Base-by-base conservation (phyloP, 2,888 invertebrate genomes). In the Catocala sponsa region DNA sequence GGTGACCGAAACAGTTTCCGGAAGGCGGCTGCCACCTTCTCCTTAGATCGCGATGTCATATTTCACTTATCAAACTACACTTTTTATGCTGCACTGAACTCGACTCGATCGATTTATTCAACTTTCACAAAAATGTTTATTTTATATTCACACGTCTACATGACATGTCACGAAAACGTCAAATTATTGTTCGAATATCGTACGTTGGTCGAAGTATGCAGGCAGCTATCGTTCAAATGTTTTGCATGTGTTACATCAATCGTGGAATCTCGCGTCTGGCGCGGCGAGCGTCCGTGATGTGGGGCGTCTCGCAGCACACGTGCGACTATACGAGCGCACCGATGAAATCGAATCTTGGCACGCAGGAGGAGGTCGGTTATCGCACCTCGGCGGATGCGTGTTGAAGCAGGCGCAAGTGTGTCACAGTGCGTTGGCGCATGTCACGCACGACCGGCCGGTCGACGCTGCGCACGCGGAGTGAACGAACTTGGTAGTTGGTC, bases 21-120 rank as follows among this genome's bases (percentile, higher is more conserved):
- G 90, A 98, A 96, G 55, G 97, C 97, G 33, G 97, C 96, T 35
- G 97, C 96, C 68, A 98, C 96, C 94, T 97, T 97, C 85, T 97
- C 97, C 89, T 97, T 97, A 41, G 97, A 97, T 74, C 97, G 96
- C 74, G 97, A 97, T 81, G 97, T 96, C 97, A 97, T 97, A 80
- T 89, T 94, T 78, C 87, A 88, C 89, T 84, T 75, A 80, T 79
- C 75, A 76, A 80, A 76, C 57, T 65, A 70, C 80, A 85, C 84
- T 85, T 79, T 79, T 69, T 81, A 76, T 66, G 71, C 79, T 79
- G 72, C 84, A 90, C 86, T 83, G 44, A 72, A 82, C 65, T 84
- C 78, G 80, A 80, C 71, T 65, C 25, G 79, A 73, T 79, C 70
- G 13, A 73, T 72, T 61, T 67, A 69, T 62, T 70, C 55, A 73